Percentiles rank a stretch among this genome's conserved stretches.
These are phyloP conservation scores for Branchinecta sandiegonensis DNA, from an alignment of 2,888 invertebrate species.

Conservation along the genomic window DNA sequence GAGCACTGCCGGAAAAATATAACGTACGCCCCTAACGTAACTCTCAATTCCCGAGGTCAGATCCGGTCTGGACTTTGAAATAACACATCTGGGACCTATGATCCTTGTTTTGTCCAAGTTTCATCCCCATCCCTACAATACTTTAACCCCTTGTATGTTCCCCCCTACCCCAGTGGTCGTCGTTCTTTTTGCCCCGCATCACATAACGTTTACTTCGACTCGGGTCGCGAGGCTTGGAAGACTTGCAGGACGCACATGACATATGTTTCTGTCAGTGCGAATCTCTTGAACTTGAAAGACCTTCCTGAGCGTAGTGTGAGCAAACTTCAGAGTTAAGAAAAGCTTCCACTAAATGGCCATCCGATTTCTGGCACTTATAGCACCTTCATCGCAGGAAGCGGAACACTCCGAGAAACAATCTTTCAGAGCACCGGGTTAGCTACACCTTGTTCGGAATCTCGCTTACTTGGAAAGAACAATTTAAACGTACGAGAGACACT, in stretches of 20 bases:
- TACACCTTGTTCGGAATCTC: neutral
- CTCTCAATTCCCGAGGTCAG: no score
- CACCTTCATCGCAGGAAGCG: neutral
- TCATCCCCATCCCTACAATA: no score
- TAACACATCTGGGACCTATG: no score
- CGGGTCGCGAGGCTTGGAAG: neutral
- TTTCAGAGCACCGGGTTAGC: neutral
- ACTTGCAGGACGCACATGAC: neutral
- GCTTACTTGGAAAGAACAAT: neutral
- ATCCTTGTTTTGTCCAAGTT: no score
- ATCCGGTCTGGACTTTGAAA: no score
- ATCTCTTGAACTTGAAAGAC: neutral
- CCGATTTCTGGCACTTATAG: neutral
- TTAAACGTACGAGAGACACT: no score
- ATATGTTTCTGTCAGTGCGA: neutral
- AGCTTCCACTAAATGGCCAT: neutral
- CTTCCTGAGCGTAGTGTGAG: neutral
- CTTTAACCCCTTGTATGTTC: no score
- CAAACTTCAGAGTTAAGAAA: neutral
- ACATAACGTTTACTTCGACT: no score
- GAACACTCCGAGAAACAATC: neutral
- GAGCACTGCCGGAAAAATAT: no score
- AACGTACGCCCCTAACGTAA: no score
- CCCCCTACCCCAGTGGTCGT: no score
- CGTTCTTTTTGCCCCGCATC: no score